Conservation (phyloP, 1,140 invertebrate genomes). For the Harpegnathos saltator region DNA sequence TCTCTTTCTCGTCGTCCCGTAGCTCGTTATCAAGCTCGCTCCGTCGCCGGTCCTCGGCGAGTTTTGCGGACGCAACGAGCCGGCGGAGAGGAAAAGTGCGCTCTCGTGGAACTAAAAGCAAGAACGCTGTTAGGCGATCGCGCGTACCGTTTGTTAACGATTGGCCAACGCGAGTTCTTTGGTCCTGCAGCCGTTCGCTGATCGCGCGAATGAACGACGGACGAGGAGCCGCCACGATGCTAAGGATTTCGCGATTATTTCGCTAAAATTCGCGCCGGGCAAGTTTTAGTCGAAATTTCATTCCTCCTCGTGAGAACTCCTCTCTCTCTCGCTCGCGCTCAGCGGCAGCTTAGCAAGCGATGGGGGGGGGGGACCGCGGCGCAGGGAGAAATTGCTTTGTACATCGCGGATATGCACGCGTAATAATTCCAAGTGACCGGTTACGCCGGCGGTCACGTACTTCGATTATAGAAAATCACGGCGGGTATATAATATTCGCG, state of each 20-base stretch:
- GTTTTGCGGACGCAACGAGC: not conserved
- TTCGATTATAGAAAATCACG: constrained; percentile 54
- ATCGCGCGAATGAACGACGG: not conserved
- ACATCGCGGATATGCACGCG: constrained; percentile 26
- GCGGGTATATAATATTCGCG: constrained; percentile 34
- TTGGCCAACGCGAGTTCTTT: not conserved
- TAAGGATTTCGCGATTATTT: not conserved
- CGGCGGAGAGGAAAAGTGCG: not conserved
- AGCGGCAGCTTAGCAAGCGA: not conserved
- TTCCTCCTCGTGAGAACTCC: not conserved
- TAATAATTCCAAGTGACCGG: constrained; percentile 40
- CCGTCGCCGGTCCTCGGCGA: no score
- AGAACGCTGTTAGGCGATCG: constrained; percentile 12
- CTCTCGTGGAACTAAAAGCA: not conserved
- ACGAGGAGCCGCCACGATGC: not conserved
- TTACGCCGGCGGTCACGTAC: constrained; percentile 40
- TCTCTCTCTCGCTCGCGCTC: not conserved
- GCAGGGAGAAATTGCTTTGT: constrained; percentile 34
- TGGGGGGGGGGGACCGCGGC: not conserved
- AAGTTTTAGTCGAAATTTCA: not conserved
- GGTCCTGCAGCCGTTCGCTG: not conserved
- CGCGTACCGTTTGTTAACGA: constrained; percentile 21
- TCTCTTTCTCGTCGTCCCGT: no score
- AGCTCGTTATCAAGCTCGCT: constrained; percentile 38
- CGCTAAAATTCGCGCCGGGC: not conserved